These are phyloP conservation scores for Pteropus alecto DNA, from an alignment of 2,113 vertebrate genomes.

Conservation along the genomic window DNA sequence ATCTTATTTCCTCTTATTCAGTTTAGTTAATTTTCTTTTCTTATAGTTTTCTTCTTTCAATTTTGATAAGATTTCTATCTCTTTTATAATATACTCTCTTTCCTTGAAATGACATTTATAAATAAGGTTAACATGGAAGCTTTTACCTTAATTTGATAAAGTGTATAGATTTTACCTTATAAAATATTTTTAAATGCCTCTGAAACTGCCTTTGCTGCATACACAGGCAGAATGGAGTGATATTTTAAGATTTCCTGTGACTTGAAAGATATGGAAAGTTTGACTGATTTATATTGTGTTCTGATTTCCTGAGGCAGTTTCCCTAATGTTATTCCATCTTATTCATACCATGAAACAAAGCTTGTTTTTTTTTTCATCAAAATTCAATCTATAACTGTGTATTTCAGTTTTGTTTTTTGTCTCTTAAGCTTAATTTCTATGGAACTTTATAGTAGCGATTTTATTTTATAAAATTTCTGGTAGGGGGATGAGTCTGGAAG, in stretches of 20 bases:
- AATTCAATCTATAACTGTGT: conserved; percentile 44
- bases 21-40: neutral
- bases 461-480: conserved; percentile 19
- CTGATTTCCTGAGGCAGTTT: conserved; percentile 83
- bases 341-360: conserved; percentile 73
- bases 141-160: conserved; percentile 9
- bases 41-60: neutral
- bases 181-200: conserved; percentile 35
- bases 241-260: conserved; percentile 85
- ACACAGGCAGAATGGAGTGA: conserved; percentile 54
- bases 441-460: conserved; percentile 22
- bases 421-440: conserved; percentile 64
- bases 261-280: conserved; percentile 83
- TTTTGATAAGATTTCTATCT: neutral
- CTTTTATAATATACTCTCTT: neutral
- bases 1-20: neutral
- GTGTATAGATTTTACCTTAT: neutral
- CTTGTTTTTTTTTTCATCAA: conserved; percentile 54
- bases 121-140: neutral
- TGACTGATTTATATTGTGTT: conserved; percentile 83
- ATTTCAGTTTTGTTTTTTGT: conserved; percentile 66
- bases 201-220: conserved; percentile 38
- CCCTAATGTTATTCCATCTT: conserved; percentile 78
- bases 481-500: neutral
- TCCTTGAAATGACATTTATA: neutral